Evolutionary conservation across 2,113 vertebrate species (phyloP), one percentile per base, ranked within the genome.

Genomic region (Pholis gunnellus): DNA sequence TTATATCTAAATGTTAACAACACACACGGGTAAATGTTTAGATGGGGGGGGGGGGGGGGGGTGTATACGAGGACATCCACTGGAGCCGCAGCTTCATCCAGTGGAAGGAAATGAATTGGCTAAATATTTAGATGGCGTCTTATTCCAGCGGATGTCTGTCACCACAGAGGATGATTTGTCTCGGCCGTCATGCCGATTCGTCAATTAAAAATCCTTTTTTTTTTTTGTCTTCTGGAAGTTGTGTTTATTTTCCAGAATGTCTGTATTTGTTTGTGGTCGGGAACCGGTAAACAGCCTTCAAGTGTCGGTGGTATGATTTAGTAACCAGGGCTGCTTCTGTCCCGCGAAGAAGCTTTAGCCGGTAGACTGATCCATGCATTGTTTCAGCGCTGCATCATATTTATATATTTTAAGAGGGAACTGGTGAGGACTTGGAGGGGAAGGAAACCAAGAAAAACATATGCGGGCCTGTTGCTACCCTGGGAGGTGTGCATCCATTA

Each of bases 101-200:
- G 70, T 79, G 75, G 76, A 82, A 88, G 90, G 93, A 95, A 93
- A 93, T 90, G 83, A 91, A 84, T 78, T 75, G 82, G 70, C 85
- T 91, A 95, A 96, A 95, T 95, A 95, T 96, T 95, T 95, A 94
- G 85, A 90, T 78, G 76, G 29, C 3, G 42, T 91, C 86, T 88
- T 83, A 79, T 92, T 92, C 88, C 86, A 88, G 91, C 44, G 79
- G 89, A 92, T 85, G 87, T 88, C 91, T 83, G 80, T 94, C 90
- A 89, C 63, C 77, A 27, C 50, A 79, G 78, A 87, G 56, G 75
- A 83, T 52, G 56, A 90, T 77, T 85, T 84, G 75, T 89, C 67
- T 87, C 75, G 61, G 76, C 36, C 66, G 63, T 81, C 67, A 48
- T 40, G 63, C 10, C 27, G 67, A 81, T 86, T 89, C 34, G 60